Evolutionary conservation across 2,113 vertebrate species (phyloP).

Genomic region (Eulemur rufifrons): DNA sequence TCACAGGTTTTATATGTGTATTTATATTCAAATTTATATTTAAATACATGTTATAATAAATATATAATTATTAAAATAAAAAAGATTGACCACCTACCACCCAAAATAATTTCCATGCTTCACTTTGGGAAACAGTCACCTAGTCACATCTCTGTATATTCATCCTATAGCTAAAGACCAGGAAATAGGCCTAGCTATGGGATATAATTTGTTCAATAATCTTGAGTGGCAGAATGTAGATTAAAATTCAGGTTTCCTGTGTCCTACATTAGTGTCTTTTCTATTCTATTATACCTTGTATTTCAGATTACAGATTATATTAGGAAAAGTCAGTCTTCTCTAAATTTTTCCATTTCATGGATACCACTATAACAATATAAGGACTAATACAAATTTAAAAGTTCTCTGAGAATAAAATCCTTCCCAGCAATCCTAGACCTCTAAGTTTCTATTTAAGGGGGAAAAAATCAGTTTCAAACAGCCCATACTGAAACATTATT

Average conservation of each 20-base stretch:
- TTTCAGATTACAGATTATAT: background rate
- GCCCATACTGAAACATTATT: background rate
- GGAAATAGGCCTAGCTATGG: background rate
- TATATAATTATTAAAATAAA: background rate
- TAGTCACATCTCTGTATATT: background rate
- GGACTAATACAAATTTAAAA: background rate
- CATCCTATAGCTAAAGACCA: background rate
- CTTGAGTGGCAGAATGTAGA: background rate
- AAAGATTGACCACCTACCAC: background rate
- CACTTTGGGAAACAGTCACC: background rate
- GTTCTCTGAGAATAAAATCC: conserved; percentile 27
- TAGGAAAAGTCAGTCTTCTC: background rate
- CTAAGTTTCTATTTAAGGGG: conserved; percentile 31
- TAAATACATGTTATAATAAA: conserved; percentile 16
- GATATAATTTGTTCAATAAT: background rate
- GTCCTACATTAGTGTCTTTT: background rate
- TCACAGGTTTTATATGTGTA: background rate
- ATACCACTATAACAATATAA: background rate
- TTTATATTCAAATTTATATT: background rate
- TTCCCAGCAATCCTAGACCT: background rate
- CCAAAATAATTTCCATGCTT: background rate
- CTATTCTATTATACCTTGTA: background rate
- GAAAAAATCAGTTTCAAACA: background rate
- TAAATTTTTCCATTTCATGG: background rate
- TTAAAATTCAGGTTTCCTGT: background rate